Conservation (phyloP, 1,140 invertebrate genomes). For the Helicoverpa zea region DNA sequence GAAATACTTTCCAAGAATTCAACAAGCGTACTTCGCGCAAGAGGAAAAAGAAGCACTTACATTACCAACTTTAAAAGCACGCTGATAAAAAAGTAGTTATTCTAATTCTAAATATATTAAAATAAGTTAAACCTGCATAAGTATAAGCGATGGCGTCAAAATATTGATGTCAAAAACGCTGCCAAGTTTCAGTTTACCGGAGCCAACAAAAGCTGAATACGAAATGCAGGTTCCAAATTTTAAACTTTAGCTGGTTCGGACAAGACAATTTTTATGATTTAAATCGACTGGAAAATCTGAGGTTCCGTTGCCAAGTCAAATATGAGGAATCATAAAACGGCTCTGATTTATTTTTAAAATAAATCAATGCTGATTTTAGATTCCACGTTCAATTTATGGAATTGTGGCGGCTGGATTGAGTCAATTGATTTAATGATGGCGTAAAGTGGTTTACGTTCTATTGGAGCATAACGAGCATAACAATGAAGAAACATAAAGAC, state of each 20-base stretch:
- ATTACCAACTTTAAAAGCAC: background rate
- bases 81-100: no score
- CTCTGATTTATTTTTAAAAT: background rate
- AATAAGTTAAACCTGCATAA: background rate
- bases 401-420: background rate
- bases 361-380: background rate
- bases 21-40: background rate
- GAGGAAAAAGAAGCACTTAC: background rate
- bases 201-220: constrained; percentile 15
- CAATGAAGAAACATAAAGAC: no score
- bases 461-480: no score
- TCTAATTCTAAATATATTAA: background rate
- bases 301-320: background rate
- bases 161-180: constrained; percentile 15
- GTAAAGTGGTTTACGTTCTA: no score
- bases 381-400: background rate
- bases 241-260: background rate
- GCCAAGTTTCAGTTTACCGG: constrained; percentile 16
- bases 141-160: constrained; percentile 5
- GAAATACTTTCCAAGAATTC: no score
- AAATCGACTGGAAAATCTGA: background rate
- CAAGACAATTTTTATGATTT: constrained; percentile 14
- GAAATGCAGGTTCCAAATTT: background rate
- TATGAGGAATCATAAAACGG: background rate
- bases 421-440: no score